Evolutionary conservation across 2,888 invertebrate species (phyloP), one percentile per base, ranked within the genome.

Genomic region (Andrena flavipes): DNA sequence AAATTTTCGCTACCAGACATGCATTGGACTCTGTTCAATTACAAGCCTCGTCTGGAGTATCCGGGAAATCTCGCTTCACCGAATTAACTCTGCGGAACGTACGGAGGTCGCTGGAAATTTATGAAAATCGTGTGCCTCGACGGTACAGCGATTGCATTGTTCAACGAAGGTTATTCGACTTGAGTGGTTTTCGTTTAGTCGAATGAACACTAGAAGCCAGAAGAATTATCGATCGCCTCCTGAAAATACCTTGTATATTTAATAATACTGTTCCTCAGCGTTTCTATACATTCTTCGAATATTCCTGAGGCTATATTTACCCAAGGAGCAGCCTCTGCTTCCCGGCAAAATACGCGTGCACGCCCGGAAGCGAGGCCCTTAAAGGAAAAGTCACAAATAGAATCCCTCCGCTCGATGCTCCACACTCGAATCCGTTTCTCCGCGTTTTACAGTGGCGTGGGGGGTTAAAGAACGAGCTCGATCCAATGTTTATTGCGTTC

Each of bases 1-100:
- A 78, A 78, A 80, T 80, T 78, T 62, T 80, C 70, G 62, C 67
- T 51, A 68, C 68, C 78, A 71, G 54, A 68, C 80, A 78, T 80
- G 78, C 78, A 72, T 72, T 56, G 80, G 78, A 72, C 72, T 72
- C 78, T 72, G 80, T 77, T 80, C 80, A 78, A 80, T 78, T 80
- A 72, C 71, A 10, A 49, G 13, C 35, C 49, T 7, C 8, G 54
- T 56, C 48, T n/a, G 72, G 16, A 20, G 49, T 30, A 63, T 69
- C 54, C 16, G 8, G 33, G 56, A 59, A 65, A 56, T 71, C 20
- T 56, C 23, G 23, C 10, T 23, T 56, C 23, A 0, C 26, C 23
- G 23, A 56, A 56, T 56, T 56, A 56, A 42, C 42, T 16, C 42
- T 16, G 42, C 42, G 16, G 42, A 42, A 4, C 10, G 56, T 10